Base-by-base conservation (phyloP, 2,797 vertebrate species). In the Acropternis orthonyx region DNA sequence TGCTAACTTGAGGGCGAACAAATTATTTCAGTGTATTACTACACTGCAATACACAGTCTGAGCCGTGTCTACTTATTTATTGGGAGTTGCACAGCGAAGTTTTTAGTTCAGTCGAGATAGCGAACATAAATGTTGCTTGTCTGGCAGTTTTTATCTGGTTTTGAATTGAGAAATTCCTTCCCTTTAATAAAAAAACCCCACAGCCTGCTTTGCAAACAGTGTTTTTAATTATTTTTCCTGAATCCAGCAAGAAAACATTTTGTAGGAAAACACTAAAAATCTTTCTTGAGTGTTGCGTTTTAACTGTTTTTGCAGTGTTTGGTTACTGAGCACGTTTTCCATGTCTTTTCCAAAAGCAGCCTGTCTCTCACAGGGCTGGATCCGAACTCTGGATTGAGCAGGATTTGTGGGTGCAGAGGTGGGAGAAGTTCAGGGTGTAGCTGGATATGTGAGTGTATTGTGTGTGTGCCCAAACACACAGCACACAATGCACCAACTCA, bases 51-150 rank as follows among this genome's bases (percentile, higher is more conserved):
- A 7, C 4, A 10, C 24, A 23, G 36, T 22, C 78, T 61, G 76
- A 88, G 37, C 73, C 6, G 1, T 17, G n/a, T 75, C 54, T 83
- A 2, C 73, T 75, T 56, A 10, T 74, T 85, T 67, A 41, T 71
- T 0, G 0, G 51, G 65, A n/a, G 73, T 95, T 84, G 58, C 85
- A n/a, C 73, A 34, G 62, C 6, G 6, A 74, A 88, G 67, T 87
- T 92, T 69, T 72, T 10, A 37, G 43, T 80, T 37, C 41, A 61
- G 44, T 51, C 0, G 0, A 77, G 56, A 27, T 22, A 28, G 30
- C 0, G 0, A 36, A 54, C 0, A 0, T 27, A 0, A 3, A 5
- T 36, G 46, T 34, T 49, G 28, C 37, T 78, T 30, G 10, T 39
- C 66, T 81, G 32, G 15, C 58, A 79, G 14, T 23, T 89, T 87